These are phyloP conservation scores for Anoplopoma fimbria DNA, from an alignment of 2,113 vertebrate genomes.

Conservation along the genomic window DNA sequence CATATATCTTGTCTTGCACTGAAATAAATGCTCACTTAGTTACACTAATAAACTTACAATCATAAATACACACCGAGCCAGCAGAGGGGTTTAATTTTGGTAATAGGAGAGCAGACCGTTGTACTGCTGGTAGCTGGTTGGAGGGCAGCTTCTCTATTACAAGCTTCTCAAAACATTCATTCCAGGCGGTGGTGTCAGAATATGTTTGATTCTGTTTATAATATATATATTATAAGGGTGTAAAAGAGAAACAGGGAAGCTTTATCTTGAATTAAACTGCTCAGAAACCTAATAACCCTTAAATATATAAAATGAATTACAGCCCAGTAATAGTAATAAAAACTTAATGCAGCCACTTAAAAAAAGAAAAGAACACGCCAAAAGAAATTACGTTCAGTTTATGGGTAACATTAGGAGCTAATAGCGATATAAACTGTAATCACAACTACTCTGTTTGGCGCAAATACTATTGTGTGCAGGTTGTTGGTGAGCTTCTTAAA, in stretches of 20 bases:
- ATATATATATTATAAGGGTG: neutral
- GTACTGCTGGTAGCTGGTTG: neutral
- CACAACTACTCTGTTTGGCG: neutral
- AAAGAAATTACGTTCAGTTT: neutral
- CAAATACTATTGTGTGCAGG: neutral
- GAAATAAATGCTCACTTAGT: neutral
- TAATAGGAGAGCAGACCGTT: neutral
- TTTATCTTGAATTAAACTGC: neutral
- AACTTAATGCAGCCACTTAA: neutral
- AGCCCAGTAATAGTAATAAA: slow-evolving; percentile 1
- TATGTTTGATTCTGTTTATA: neutral
- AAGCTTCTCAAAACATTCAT: slow-evolving; percentile 13
- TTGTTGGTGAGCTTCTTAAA: neutral
- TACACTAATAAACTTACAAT: neutral
- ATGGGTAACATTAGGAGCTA: slow-evolving; percentile 13
- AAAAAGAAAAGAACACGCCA: neutral
- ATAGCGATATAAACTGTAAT: slow-evolving; percentile 3
- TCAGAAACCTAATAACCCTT: neutral
- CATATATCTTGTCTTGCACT: neutral
- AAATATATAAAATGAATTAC: slow-evolving; percentile 4
- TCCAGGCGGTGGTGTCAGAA: neutral
- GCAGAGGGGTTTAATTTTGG: slow-evolving; percentile 1
- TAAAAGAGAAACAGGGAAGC: neutral
- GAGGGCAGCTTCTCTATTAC: slow-evolving; percentile 9
- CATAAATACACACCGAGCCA: neutral